Conservation (phyloP, 2,888 invertebrate genomes). For the Limnephilus auricula region DNA sequence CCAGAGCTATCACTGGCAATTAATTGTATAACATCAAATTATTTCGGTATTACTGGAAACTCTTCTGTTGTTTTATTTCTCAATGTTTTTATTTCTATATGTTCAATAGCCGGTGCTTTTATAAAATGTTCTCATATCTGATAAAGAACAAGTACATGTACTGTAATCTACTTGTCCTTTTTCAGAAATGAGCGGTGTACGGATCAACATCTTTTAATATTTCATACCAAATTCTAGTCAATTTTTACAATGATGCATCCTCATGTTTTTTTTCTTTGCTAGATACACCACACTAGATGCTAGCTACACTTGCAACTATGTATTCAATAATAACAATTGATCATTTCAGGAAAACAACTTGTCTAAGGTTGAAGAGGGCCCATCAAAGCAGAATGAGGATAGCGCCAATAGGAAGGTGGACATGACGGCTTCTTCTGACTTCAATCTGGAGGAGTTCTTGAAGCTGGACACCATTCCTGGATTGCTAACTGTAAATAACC, state of each 20-base stretch:
- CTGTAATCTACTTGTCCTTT: no score
- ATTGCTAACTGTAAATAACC: slow-evolving; percentile 79
- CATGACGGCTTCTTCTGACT: slow-evolving; percentile 73
- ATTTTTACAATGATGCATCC: background rate
- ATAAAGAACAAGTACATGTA: background rate
- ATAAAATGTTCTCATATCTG: background rate
- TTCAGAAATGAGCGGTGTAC: no score
- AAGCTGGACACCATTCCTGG: slow-evolving; percentile 88
- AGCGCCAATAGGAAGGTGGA: slow-evolving; percentile 69
- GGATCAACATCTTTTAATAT: no score
- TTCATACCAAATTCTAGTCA: background rate
- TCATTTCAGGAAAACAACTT: slow-evolving; percentile 42
- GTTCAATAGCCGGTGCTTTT: background rate
- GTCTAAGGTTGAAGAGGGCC: slow-evolving; percentile 38
- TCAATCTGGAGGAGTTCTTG: slow-evolving; percentile 91
- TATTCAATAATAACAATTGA: background rate
- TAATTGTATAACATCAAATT: background rate
- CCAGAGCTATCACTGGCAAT: no score
- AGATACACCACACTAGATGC: background rate
- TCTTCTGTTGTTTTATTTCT: background rate
- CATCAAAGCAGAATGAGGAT: slow-evolving; percentile 67
- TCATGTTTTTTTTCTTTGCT: background rate
- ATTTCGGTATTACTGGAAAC: background rate
- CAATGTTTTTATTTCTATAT: background rate
- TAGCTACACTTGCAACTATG: background rate